Conservation (phyloP, 2,797 vertebrate species). For the Pangasius krempfi region DNA sequence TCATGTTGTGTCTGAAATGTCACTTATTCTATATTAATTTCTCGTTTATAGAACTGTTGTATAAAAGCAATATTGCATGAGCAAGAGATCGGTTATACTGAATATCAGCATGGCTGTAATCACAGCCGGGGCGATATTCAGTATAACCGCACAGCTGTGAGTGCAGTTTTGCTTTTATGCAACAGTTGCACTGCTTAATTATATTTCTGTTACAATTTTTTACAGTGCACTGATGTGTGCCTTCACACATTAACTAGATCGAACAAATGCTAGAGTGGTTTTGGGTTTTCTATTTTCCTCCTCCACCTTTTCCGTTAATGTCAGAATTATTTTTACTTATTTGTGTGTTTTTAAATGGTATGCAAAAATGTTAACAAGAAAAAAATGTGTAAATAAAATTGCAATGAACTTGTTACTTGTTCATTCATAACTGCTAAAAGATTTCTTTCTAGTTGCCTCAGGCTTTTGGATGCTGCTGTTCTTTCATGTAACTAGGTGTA, state of each 20-base stretch:
- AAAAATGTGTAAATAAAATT: not conserved
- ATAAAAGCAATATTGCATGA: not conserved
- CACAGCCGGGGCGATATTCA: not conserved
- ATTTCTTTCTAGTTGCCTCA: not conserved
- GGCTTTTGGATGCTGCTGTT: not conserved
- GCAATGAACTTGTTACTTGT: not conserved
- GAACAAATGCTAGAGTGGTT: not conserved
- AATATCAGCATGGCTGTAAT: not conserved
- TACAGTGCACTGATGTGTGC: not conserved
- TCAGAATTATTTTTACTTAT: not conserved
- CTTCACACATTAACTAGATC: not conserved
- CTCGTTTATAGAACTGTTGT: not conserved
- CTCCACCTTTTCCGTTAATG: not conserved
- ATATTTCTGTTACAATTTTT: not conserved
- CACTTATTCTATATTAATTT: not conserved
- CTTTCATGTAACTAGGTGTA: not conserved
- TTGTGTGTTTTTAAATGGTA: not conserved
- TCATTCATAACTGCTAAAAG: not conserved
- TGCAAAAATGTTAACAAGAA: not conserved
- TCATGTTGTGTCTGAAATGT: not conserved
- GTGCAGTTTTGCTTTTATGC: not conserved
- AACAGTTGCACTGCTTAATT: not conserved
- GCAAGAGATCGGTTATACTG: not conserved
- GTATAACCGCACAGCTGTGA: not conserved
- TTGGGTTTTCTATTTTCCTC: not conserved